Evolutionary conservation across 1,140 invertebrate species (phyloP), one percentile per base, ranked within the genome.

Genomic region (Carposina sasakii): DNA sequence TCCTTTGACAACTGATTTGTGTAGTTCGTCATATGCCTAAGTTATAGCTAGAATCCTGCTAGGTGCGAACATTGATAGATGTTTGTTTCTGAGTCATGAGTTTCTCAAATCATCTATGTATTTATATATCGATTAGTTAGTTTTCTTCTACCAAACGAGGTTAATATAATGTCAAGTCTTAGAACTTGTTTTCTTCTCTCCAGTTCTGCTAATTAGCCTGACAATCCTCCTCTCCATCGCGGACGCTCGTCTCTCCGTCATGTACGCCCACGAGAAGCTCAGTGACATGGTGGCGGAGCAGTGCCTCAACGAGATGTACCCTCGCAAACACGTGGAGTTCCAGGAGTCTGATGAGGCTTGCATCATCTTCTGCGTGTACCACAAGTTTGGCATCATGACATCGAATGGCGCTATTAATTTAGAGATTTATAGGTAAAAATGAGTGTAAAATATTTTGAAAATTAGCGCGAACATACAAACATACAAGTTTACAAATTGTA

Each of bases 261-360:
- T 82, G 73, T 82, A 82, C 46, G 76, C 78, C 1, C 78, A 82
- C 33, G 78, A 82, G 34, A 71, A 69, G 15, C 54, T 64, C 2
- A 76, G 69, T 1, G 78, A 82, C 31, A 46, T 78, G 17, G 63
- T 75, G 1, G 76, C 75, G 0, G 57, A 74, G 15, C 69, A 78
- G 22, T 82, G 78, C 13, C 59, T 78, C 17, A 67, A 33, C 22
- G 76, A 79, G 45, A 82, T 82, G 78, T 82, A 57, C 36, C 69
- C 78, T 0, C 44, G 54, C 2, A 72, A 57, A 37, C 50, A 54
- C 8, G 45, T 76, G 0, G 68, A 76, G 1, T 55, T 79, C 12
- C 67, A 79, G 24, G 76, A 77, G 16, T 76, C 76, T 2, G 78
- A 82, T 20, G 78, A 79, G 34, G 54, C 73, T 1, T 82, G 78